Conservation (phyloP, 2,888 invertebrate genomes). For the Sipha maydis region DNA sequence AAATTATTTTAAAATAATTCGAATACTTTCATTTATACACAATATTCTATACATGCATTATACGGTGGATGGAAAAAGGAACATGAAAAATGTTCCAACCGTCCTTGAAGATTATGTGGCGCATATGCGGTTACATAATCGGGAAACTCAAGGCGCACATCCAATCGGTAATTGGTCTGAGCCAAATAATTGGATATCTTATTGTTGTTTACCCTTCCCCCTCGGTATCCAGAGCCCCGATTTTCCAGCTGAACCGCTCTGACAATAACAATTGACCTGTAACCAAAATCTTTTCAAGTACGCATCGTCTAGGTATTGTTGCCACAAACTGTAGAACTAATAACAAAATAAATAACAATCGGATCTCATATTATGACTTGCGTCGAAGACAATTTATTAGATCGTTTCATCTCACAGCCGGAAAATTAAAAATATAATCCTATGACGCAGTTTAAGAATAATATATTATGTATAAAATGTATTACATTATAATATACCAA, state of each 20-base stretch:
- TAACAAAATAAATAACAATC: conserved; percentile 57
- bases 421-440: conserved; percentile 53
- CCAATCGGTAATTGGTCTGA: conserved; percentile 61
- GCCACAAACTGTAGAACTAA: conserved; percentile 47
- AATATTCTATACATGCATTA: background rate
- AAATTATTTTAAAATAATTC: background rate
- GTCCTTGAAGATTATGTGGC: conserved; percentile 58
- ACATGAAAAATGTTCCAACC: conserved; percentile 51
- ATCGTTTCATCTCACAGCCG: conserved; percentile 50
- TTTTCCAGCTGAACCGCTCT: conserved; percentile 61
- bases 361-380: conserved; percentile 13
- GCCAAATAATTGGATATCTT: conserved; percentile 61
- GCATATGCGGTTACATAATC: conserved; percentile 59
- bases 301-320: conserved; percentile 43
- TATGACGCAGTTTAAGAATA: conserved; percentile 12
- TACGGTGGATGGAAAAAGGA: conserved; percentile 18
- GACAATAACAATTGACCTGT: conserved; percentile 62
- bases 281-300: conserved; percentile 56
- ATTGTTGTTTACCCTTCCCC: conserved; percentile 55
- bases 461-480: conserved; percentile 21
- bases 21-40: conserved; percentile 27
- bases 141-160: conserved; percentile 60
- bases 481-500: conserved; percentile 2
- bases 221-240: conserved; percentile 18
- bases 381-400: conserved; percentile 30